Base-by-base conservation (phyloP, 2,113 vertebrate species). In the Poecile atricapillus region DNA sequence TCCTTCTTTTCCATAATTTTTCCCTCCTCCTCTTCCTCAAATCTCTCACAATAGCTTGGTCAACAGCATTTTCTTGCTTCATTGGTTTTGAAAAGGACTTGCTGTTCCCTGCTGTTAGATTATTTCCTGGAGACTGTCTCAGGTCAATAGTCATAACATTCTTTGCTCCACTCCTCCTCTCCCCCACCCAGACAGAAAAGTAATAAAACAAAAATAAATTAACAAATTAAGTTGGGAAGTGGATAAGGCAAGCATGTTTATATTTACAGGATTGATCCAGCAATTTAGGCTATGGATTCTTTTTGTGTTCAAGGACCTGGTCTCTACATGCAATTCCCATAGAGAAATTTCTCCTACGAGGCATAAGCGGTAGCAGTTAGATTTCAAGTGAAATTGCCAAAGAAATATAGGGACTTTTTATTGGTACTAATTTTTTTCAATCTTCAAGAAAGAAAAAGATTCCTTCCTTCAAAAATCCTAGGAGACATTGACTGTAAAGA, bases 61-160 rank as follows among this genome's bases (percentile, higher is more conserved):
- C 96, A 97, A 94, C 95, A 97, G 82, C 70, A 65, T 91, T 97
- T 98, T 97, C 83, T 89, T 97, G 97, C 96, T 98, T 95, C 91
- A 67, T 52, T 96, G 97, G 84, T 96, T 98, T 96, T 96, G 82
- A 97, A 97, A 98, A 92, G 94, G 87, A 94, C 95, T 97, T 39
- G 22, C 75, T 89, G 73, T 62, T 93, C 71, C 95, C 95, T 90
- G 91, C 94, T 96, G 97, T 95, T 95, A 96, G 96, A 95, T 97
- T 97, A 96, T 97, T 97, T 98, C 96, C 93, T 97, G 95, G 73
- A 97, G 95, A 91, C 90, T 81, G 84, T 96, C 96, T 95, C 88
- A 95, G 97, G 95, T 96, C 96, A 94, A 89, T 97, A 84, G 58
- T 93, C 63, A 68, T 80, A 86, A 95, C 76, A 91, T 94, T 86